Base-by-base conservation (phyloP, 2,797 vertebrate species). In the Amphiprion clarkii region DNA sequence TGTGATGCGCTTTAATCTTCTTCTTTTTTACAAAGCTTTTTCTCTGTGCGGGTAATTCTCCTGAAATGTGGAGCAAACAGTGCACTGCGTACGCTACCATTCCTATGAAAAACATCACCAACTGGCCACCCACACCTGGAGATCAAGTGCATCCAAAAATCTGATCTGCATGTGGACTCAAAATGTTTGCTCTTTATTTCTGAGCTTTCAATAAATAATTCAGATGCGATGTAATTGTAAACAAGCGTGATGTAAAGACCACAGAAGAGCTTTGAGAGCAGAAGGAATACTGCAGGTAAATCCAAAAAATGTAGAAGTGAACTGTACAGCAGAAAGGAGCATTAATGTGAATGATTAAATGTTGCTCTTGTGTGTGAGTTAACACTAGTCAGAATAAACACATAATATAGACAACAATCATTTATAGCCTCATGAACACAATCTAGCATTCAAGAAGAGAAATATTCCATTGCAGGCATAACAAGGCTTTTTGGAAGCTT, bases 111-210 rank as follows among this genome's bases (percentile, higher is more conserved):
- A 74, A 67, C 78, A 78, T 84, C 36, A 63, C 31, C 68, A 67
- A 86, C 88, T 71, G 71, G 51, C 56, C 59, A 6, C 42, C 73
- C 68, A 92, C 87, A 89, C 74, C 59, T 69, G 51, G 79, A 91
- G 88, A 93, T 90, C 40, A 75, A 77, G 65, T 58, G 70, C 63
- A 80, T 78, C 23, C 14, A 63, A 36, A 88, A 77, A 68, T 79
- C 78, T 71, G 52, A 60, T 74, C 13, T 31, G 49, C 19, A 42
- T 42, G 39, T 36, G 49, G 25, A 74, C 51, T 65, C 2, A 60
- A 73, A 70, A 62, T 46, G 44, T 46, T 46, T 46, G 44, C 44
- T 49, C 19, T 49, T 49, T 49, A 49, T 49, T 49, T 11, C 48
- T 21, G 8, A 49, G 48, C 48, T 49, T 49, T 49, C 21, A n/a